Percentiles rank a stretch among this genome's conserved stretches.
These are phyloP conservation scores for Pimephales promelas DNA, from an alignment of 2,113 vertebrate genomes.

Conservation along the genomic window DNA sequence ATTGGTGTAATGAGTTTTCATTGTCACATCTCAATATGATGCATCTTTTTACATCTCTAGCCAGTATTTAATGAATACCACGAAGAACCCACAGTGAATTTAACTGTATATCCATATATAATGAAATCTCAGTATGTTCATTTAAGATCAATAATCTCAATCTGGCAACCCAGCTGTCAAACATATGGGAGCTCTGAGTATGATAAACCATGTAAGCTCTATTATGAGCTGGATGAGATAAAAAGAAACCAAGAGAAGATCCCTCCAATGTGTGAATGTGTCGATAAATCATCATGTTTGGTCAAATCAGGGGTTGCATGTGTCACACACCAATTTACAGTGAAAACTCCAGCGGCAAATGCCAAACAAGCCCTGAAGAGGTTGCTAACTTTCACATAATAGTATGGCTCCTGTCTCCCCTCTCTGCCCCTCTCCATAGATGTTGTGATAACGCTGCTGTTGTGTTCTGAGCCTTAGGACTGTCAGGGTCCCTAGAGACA, in stretches of 20 bases:
- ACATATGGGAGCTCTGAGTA: constrained; percentile 3
- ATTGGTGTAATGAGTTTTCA: background rate
- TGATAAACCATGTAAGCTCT: background rate
- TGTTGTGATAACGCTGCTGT: constrained; percentile 48
- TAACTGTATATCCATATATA: background rate
- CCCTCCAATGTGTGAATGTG: background rate
- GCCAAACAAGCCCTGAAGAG: constrained; percentile 36
- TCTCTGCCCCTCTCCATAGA: constrained; percentile 35
- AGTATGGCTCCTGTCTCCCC: constrained; percentile 40
- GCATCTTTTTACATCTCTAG: background rate
- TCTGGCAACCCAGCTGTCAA: constrained; percentile 8
- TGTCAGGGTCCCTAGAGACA: constrained; percentile 34
- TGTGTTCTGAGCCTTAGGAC: constrained; percentile 51
- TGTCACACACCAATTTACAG: constrained; percentile 5
- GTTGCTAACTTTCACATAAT: constrained; percentile 38
- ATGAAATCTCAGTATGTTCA: background rate
- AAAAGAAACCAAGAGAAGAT: background rate
- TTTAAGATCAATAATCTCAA: constrained; percentile 14
- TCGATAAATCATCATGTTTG: background rate
- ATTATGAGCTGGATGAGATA: background rate
- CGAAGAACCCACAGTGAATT: background rate
- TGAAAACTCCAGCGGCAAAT: constrained; percentile 1
- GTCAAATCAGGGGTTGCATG: background rate
- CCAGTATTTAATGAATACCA: background rate
- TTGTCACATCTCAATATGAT: background rate